Base-by-base conservation (phyloP, 1,140 invertebrate genomes). In the Drosophila littoralis region DNA sequence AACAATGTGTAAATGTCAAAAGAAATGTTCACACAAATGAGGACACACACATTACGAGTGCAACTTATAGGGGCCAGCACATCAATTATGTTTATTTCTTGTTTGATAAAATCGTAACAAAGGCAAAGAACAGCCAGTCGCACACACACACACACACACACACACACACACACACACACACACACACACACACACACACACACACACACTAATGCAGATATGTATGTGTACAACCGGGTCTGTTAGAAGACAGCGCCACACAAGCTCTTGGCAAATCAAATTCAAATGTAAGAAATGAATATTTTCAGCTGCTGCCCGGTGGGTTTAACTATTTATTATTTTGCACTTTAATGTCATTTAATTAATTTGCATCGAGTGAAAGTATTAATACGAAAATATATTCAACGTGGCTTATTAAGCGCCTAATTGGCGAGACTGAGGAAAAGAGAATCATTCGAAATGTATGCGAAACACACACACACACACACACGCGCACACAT, bases 11-110 rank as follows among this genome's bases (percentile, higher is more conserved):
- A 85, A 81, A 75, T 85, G 78, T 85, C 77, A 66, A 73, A 77
- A 76, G 74, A 74, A 63, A 77, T 55, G 36, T 28, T 28, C 52
- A 75, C 15, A 70, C 71, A 58, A 67, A 45, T 35, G 55, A 33
- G 57, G 33, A 72, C 55, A 68, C 33, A 75, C 7, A 52, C 9
- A 74, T n/a, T 36, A 46, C 13, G 55, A 73, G 43, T 17, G 69
- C 57, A 66, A 46, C 74, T 65, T 63, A 85, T 81, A 75, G 77
- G 78, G 82, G 75, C 77, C 81, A 85, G 43, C 81, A 85, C 81
- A 84, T 84, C 85, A 81, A 89, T 90, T 90, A 84, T 88, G 80
- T 88, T 84, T 69, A 78, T 80, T 84, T 89, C 73, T 84, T 72
- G 67, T 77, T 78, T 90, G 85, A 89, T 89, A 84, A 81, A 81